Percentiles rank a stretch among this genome's conserved stretches.
Evolutionary conservation across 2,113 vertebrate genomes (phyloP).

Genomic region (Okapia johnstoni): DNA sequence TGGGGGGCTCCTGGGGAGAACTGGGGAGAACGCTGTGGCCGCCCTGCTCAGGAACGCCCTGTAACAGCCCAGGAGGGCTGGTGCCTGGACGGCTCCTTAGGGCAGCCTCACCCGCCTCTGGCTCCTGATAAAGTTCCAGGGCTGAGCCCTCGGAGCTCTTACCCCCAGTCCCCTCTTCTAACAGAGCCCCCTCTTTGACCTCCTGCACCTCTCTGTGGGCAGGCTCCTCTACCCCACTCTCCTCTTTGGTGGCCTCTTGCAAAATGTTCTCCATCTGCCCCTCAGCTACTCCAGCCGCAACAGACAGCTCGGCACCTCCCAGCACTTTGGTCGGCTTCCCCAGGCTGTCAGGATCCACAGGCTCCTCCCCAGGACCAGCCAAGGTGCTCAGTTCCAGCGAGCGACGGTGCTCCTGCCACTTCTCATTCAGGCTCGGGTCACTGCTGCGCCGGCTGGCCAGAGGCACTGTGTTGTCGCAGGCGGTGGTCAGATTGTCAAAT

Average conservation of each 20-base stretch:
- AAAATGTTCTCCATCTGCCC: constrained; percentile 97
- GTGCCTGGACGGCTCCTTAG: constrained; percentile 28
- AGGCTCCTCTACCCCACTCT: constrained; percentile 81
- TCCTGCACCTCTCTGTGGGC: constrained; percentile 40
- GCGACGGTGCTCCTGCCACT: constrained; percentile 96
- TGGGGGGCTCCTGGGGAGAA: constrained; percentile 46
- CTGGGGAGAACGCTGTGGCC: background rate
- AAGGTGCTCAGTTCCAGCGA: constrained; percentile 92
- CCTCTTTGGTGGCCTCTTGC: constrained; percentile 93
- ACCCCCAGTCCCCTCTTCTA: constrained; percentile 60
- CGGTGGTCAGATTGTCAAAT: constrained; percentile 94
- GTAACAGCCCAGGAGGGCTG: constrained; percentile 18
- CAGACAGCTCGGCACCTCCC: constrained; percentile 87
- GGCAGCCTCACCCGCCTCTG: background rate
- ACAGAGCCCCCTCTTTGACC: constrained; percentile 47
- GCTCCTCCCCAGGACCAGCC: constrained; percentile 82
- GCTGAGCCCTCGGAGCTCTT: background rate
- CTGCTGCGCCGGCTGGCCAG: constrained; percentile 93
- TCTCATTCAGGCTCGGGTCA: constrained; percentile 96
- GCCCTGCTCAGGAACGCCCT: constrained; percentile 61
- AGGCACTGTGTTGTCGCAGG: constrained; percentile 88
- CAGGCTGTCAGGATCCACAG: constrained; percentile 76
- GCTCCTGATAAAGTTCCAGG: background rate
- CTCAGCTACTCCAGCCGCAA: constrained; percentile 89
- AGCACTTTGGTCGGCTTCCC: constrained; percentile 61